A percentile compares a stretch with the other conserved stretches of the same genome.
Evolutionary conservation across 2,797 vertebrate species (phyloP).

Genomic region (Macropodus opercularis): DNA sequence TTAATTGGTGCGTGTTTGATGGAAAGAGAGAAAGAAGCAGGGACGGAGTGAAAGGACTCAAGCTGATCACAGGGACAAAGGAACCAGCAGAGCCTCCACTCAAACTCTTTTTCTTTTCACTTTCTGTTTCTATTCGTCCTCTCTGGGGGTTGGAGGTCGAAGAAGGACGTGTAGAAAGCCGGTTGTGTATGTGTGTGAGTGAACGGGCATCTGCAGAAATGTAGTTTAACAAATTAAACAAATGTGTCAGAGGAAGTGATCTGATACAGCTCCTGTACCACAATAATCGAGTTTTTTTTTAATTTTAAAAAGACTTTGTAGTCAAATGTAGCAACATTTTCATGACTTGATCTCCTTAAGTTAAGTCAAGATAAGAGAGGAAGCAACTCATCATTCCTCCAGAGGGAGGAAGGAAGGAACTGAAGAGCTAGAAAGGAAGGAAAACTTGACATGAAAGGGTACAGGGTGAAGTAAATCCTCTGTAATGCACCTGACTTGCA

Average conservation of each 20-base stretch:
- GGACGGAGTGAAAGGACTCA: constrained; percentile 37
- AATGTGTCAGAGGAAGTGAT: too few relatives aligned
- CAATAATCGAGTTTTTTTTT: not conserved
- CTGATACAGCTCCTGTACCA: not conserved
- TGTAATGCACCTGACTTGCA: constrained; percentile 42
- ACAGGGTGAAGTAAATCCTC: constrained; percentile 47
- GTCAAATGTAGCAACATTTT: not conserved
- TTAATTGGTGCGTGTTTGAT: constrained; percentile 49
- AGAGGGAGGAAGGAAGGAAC: constrained; percentile 12
- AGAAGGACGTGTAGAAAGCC: constrained; percentile 10
- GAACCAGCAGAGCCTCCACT: constrained; percentile 28
- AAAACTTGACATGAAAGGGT: constrained; percentile 40
- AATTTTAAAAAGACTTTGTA: not conserved
- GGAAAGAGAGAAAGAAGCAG: not conserved
- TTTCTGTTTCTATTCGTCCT: constrained; percentile 38
- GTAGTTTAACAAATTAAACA: not conserved
- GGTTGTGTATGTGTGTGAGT: not conserved
- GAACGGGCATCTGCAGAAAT: not conserved
- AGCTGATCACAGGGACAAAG: constrained; percentile 49
- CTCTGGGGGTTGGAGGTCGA: constrained; percentile 16
- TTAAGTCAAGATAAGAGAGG: not conserved
- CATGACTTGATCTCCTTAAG: not conserved
- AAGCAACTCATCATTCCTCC: not conserved
- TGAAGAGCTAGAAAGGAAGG: constrained; percentile 13
- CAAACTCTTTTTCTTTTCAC: constrained; percentile 33